phyloP scores from a whole-genome alignment of 2,888 invertebrate genomes.

The Plebejus argus region DNA sequence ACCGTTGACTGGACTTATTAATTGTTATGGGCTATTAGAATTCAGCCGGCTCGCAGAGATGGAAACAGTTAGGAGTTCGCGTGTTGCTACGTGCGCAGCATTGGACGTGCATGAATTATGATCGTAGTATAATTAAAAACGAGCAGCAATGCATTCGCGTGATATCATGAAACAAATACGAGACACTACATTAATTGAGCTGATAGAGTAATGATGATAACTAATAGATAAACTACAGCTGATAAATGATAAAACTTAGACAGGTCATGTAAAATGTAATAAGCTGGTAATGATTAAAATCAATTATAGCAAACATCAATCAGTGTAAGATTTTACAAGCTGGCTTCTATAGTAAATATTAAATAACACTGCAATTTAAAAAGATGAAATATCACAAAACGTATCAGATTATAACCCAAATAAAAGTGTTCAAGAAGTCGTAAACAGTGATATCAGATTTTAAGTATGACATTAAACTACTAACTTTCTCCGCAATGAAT shows the following conservation, averaged over 20 bases:
- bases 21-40: constrained; percentile 75
- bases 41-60: constrained; percentile 67
- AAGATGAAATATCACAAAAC: not conserved
- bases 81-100: constrained; percentile 72
- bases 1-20: constrained; percentile 78
- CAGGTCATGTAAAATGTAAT: not conserved
- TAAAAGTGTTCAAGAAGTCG: not conserved
- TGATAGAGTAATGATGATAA: constrained; percentile 32
- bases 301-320: not conserved
- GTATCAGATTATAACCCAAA: not conserved
- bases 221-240: not conserved
- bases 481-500: constrained; percentile 9
- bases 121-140: constrained; percentile 53
- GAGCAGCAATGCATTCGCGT: constrained; percentile 44
- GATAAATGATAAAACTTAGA: not conserved
- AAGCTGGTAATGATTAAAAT: not conserved
- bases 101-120: constrained; percentile 58
- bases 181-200: constrained; percentile 33
- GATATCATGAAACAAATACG: constrained; percentile 51
- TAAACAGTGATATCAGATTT: constrained; percentile 18
- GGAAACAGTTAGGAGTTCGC: constrained; percentile 74
- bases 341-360: not conserved
- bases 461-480: not conserved
- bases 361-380: not conserved
- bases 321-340: not conserved